These are phyloP conservation scores for Entomobrya proxima DNA, from an alignment of 2,888 invertebrate genomes.

Conservation along the genomic window DNA sequence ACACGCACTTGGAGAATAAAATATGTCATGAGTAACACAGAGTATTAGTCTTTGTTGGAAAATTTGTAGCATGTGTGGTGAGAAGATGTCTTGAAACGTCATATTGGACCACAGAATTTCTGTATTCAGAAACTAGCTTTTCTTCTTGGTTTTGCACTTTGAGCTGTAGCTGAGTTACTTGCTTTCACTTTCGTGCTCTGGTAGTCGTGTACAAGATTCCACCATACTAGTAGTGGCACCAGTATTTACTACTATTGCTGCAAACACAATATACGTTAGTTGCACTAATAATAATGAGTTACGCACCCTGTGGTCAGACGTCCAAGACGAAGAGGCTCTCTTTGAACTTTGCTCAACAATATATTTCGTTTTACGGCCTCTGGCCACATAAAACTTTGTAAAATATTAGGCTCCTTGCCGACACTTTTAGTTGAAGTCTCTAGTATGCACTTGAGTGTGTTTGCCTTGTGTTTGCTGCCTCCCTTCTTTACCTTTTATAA, in stretches of 20 bases:
- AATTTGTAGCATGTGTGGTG: constrained; percentile 14
- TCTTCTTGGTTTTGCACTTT: neutral
- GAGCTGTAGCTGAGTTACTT: neutral
- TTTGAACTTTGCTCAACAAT: constrained; percentile 67
- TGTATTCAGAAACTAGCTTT: neutral
- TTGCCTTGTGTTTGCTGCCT: neutral
- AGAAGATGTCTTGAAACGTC: constrained; percentile 48
- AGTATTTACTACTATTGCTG: neutral
- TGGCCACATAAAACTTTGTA: constrained; percentile 68
- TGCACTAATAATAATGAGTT: constrained; percentile 65
- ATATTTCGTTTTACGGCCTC: constrained; percentile 65
- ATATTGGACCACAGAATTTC: constrained; percentile 41
- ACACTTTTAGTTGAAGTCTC: constrained; percentile 51
- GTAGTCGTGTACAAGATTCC: neutral
- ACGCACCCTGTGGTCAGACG: constrained; percentile 69
- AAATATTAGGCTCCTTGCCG: constrained; percentile 66
- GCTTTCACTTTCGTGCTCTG: neutral
- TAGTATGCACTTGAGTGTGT: neutral
- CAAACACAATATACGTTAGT: neutral
- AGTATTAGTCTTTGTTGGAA: neutral
- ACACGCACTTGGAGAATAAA: neutral
- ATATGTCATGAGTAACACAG: too few relatives aligned
- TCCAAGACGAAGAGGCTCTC: constrained; percentile 57
- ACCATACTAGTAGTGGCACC: neutral
- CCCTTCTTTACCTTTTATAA: too few relatives aligned